Conservation (phyloP, 2,797 vertebrate species). For the Arvicola amphibius region DNA sequence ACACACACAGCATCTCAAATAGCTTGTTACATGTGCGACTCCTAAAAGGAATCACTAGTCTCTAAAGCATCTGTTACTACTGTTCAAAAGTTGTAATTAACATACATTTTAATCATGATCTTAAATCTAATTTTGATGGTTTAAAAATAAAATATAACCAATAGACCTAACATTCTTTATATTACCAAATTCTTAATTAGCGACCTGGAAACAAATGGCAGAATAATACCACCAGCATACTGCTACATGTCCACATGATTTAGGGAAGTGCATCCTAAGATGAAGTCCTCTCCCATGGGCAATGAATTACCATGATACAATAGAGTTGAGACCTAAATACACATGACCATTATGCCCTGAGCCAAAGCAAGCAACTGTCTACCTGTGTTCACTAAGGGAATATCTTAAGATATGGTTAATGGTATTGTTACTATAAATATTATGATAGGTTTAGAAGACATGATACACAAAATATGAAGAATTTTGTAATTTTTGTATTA, state of each 20-base stretch:
- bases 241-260: neutral
- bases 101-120: neutral
- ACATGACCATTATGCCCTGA: neutral
- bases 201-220: neutral
- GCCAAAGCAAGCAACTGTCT: neutral
- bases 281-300: neutral
- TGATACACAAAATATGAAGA: neutral
- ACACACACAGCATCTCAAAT: neutral
- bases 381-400: neutral
- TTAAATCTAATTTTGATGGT: constrained; percentile 8
- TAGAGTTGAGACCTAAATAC: neutral
- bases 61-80: neutral
- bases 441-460: neutral
- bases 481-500: neutral
- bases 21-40: neutral
- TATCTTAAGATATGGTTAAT: neutral
- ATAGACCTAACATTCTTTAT: neutral
- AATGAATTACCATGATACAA: neutral
- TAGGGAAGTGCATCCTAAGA: neutral
- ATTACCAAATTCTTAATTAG: neutral
- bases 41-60: neutral
- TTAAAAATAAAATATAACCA: constrained; percentile 31
- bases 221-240: neutral
- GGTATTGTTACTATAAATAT: neutral
- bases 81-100: neutral